A percentile compares a stretch with the other conserved stretches of the same genome.
These are phyloP conservation scores for Halocaridina rubra DNA, from an alignment of 2,888 invertebrate species.

Conservation along the genomic window DNA sequence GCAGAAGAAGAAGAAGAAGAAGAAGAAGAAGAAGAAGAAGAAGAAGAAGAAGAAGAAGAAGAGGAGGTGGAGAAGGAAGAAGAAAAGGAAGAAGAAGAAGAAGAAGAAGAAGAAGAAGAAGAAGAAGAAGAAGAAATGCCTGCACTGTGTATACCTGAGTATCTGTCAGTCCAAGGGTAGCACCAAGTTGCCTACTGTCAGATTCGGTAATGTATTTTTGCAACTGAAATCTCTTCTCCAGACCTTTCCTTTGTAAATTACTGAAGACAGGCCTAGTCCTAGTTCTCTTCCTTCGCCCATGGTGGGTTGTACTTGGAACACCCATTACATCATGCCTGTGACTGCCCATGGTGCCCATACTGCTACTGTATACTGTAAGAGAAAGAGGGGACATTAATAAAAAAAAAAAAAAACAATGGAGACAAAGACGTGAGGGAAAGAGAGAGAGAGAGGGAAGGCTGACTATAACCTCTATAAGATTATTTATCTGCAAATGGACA, in stretches of 20 bases:
- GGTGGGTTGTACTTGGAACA: neutral
- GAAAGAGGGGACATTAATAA: no score
- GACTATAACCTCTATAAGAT: neutral
- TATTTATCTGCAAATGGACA: neutral
- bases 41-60: no score
- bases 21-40: no score
- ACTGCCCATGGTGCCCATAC: conserved; percentile 1
- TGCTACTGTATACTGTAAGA: conserved; percentile 34
- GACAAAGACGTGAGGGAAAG: neutral
- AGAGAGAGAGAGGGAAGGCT: neutral
- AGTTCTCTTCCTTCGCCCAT: conserved; percentile 81
- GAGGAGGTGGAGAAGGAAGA: no score
- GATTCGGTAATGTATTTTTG: conserved; percentile 97
- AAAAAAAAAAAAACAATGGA: no score
- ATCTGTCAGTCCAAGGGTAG: conserved; percentile 90
- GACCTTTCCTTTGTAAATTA: conserved; percentile 91
- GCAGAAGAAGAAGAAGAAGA: no score
- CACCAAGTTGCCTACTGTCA: conserved; percentile 89
- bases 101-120: no score
- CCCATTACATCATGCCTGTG: conserved; percentile 2
- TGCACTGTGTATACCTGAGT: conserved; percentile 78
- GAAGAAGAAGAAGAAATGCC: neutral
- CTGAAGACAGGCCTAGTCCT: conserved; percentile 97
- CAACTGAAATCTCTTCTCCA: conserved; percentile 90
- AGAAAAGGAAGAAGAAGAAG: no score